These are phyloP conservation scores for Orchesellides sinensis DNA, from an alignment of 2,888 invertebrate genomes.

Conservation along the genomic window DNA sequence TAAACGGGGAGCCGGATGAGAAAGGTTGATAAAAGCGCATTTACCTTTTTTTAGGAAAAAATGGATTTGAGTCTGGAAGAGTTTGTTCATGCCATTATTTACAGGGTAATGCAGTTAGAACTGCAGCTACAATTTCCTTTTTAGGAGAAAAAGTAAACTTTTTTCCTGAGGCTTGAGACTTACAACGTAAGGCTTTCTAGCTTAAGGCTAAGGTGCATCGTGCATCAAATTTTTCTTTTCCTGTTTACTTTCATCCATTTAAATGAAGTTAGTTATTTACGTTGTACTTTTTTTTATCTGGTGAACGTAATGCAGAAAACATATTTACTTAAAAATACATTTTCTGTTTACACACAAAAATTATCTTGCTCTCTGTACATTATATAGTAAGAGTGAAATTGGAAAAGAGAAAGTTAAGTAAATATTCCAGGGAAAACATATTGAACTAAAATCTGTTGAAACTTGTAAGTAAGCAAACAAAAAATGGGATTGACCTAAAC, in stretches of 20 bases:
- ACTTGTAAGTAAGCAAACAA: constrained; percentile 30
- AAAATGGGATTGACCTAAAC: constrained; percentile 18
- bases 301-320: background rate
- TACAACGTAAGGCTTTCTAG: too few species aligned
- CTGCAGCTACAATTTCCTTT: background rate
- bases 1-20: too few species aligned
- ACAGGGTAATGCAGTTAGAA: background rate
- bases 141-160: background rate
- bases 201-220: background rate
- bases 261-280: background rate
- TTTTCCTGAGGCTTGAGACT: constrained; percentile 1
- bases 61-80: background rate
- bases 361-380: background rate
- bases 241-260: background rate
- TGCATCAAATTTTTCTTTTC: constrained; percentile 1
- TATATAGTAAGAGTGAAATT: too few species aligned
- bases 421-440: background rate
- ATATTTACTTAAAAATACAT: background rate
- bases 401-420: background rate
- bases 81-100: constrained; percentile 1
- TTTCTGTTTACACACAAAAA: background rate
- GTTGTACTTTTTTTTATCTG: background rate
- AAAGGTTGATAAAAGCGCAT: too few species aligned
- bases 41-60: too few species aligned
- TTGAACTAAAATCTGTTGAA: constrained; percentile 27